Evolutionary conservation across 2,113 vertebrate genomes (phyloP), one percentile per base, ranked within the genome.

Genomic region (Polypterus bichir): DNA sequence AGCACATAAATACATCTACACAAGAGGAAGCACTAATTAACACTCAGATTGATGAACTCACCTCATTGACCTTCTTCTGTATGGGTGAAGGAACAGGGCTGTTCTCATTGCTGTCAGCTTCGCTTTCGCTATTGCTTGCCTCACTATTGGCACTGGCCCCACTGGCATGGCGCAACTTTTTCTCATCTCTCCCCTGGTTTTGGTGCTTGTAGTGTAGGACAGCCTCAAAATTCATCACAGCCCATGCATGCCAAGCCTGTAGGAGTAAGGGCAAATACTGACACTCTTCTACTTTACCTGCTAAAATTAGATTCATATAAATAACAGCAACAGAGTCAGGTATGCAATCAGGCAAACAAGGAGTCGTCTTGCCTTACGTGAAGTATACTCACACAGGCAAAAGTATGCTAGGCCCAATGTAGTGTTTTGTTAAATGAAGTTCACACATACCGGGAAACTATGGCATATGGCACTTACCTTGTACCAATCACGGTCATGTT

Each of bases 191-290:
- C 57, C 89, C 91, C 63, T 93, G 89, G 80, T 92, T 93, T 69
- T 97, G 93, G 60, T 98, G 95, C 66, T 98, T 98, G 77, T 97
- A 99, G 79, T 99, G 94, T 5, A 99, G 87, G 64, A 99, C 96
- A 0, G 96, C 93, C 65, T 99, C 96, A 3, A 99, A 99, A 73
- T 99, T 99, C 96, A 99, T 99, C 77, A 99, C 96, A 0, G 96
- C 96, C 94, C 95, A 99, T 0, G 95, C 96, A 0, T 99, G 96
- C 96, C 96, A 99, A 60, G 96, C 96, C 96, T 99, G 80, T 5
- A 3, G 1, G 44, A 27, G 65, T 55, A 60, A 44, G 45, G 46
- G 44, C 6, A 59, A n/a, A 4, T 55, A 49, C 46, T 44, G 7
- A 47, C 53, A 47, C 53, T 27, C 27, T 27, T 27, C 27, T 27